phyloP scores from a whole-genome alignment of 2,113 vertebrate genomes.

The Podarcis raffonei region DNA sequence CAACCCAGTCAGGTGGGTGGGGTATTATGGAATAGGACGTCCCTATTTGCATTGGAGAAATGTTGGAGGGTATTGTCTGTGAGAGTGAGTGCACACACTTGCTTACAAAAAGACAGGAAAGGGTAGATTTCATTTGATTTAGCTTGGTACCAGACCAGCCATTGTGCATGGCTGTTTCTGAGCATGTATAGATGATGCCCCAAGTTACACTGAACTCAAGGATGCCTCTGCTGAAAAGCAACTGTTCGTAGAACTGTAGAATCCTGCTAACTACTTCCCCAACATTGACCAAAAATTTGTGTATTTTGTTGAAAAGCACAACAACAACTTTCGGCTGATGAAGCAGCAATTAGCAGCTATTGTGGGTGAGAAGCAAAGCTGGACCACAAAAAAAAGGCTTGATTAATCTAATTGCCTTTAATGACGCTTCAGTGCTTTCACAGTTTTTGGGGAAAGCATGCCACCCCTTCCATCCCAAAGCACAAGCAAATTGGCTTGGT shows the following conservation, averaged over 20 bases:
- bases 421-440: constrained; percentile 78
- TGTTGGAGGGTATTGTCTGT: no score
- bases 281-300: constrained; percentile 66
- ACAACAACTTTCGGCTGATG: constrained; percentile 65
- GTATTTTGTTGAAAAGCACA: constrained; percentile 53
- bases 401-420: constrained; percentile 80
- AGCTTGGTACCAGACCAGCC: neutral
- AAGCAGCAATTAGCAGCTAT: constrained; percentile 74
- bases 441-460: constrained; percentile 73
- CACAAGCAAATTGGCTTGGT: constrained; percentile 75
- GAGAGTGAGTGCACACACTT: no score
- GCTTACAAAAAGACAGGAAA: neutral
- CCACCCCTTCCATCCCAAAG: constrained; percentile 73
- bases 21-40: no score
- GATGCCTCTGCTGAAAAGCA: constrained; percentile 24
- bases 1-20: no score
- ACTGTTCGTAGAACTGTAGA: constrained; percentile 60
- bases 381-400: constrained; percentile 62
- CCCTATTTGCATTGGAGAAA: no score
- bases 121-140: neutral
- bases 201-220: neutral
- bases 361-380: constrained; percentile 63
- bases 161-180: neutral
- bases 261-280: constrained; percentile 64
- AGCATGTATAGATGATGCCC: neutral